Conservation (phyloP, 2,797 vertebrate species). For the Sebastes taczanowskii region DNA sequence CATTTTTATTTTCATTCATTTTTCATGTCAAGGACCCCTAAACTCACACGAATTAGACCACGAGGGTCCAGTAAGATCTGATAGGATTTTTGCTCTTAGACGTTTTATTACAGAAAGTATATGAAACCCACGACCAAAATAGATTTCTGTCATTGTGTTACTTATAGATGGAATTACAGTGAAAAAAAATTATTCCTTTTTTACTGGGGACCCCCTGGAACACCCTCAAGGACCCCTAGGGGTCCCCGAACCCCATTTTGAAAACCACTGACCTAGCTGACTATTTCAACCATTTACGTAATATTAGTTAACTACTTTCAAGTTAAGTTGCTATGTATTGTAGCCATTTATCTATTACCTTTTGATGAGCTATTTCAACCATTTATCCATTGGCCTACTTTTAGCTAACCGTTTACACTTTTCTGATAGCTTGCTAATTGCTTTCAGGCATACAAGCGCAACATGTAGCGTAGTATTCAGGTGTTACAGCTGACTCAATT, state of each 20-base stretch:
- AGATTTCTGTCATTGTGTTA: too few relatives aligned
- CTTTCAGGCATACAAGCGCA: not conserved
- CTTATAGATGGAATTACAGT: too few relatives aligned
- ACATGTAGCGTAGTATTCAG: not conserved
- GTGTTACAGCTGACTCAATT: not conserved
- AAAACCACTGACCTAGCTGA: too few relatives aligned
- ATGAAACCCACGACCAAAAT: too few relatives aligned
- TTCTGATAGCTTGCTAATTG: not conserved
- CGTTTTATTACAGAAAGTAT: too few relatives aligned
- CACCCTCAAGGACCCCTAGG: accelerated
- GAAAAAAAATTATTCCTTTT: too few relatives aligned
- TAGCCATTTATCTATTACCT: not conserved
- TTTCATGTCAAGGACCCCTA: too few relatives aligned
- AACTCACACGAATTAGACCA: too few relatives aligned
- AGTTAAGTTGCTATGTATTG: not conserved
- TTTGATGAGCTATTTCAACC: not conserved
- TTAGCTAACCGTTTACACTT: not conserved
- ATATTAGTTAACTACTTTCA: not conserved
- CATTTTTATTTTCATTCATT: too few relatives aligned
- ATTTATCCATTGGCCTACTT: not conserved
- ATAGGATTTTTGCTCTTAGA: accelerated
- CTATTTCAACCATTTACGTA: not conserved
- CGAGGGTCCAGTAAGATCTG: too few relatives aligned
- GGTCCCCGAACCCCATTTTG: too few relatives aligned
- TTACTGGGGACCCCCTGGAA: too few relatives aligned